phyloP scores from a whole-genome alignment of 2,113 vertebrate species.

The Pycnonotus jocosus region DNA sequence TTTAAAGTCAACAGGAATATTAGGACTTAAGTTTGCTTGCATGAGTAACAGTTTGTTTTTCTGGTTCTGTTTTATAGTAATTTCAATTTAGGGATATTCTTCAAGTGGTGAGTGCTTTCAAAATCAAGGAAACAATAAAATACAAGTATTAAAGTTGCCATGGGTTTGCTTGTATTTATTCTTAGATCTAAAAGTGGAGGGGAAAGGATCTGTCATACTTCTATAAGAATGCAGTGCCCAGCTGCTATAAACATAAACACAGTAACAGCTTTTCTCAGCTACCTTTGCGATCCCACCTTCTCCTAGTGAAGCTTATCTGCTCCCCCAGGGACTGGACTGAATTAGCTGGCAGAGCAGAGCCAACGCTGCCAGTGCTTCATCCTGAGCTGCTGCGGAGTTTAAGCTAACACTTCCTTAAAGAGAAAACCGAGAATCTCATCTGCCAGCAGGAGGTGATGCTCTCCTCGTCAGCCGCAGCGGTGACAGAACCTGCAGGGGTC shows the following conservation, averaged over 20 bases:
- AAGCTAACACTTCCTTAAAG: background rate
- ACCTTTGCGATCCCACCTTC: background rate
- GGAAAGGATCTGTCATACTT: background rate
- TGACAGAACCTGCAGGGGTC: background rate
- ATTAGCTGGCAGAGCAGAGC: background rate
- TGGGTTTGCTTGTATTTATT: background rate
- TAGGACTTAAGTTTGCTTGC: background rate
- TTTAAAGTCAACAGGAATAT: background rate
- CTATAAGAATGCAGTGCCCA: background rate
- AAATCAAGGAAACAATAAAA: conserved; percentile 47
- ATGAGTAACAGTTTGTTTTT: background rate
- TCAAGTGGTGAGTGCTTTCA: background rate
- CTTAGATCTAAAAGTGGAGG: background rate
- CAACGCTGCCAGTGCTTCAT: fast-evolving
- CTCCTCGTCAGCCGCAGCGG: background rate
- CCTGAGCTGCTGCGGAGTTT: background rate
- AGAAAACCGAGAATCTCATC: background rate
- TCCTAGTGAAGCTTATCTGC: background rate
- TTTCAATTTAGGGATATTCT: background rate
- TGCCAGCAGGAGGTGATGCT: background rate
- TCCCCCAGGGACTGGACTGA: background rate
- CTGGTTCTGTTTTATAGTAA: background rate
- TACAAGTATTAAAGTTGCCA: background rate
- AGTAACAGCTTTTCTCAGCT: background rate
- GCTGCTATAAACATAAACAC: background rate